These are phyloP conservation scores for Spisula solida DNA, from an alignment of 2,888 invertebrate genomes.

Conservation along the genomic window DNA sequence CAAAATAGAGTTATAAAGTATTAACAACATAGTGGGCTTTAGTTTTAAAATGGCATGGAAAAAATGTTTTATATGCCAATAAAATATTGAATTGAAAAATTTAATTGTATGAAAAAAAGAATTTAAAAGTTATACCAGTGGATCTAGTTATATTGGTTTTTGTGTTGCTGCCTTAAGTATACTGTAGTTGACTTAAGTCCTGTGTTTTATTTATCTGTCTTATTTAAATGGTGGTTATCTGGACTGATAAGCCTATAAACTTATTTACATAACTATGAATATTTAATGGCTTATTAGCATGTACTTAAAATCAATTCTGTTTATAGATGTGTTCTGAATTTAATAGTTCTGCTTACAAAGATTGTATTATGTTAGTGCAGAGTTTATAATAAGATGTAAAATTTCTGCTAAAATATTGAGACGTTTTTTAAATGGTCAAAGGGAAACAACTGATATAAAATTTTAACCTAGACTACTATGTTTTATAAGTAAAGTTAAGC, in stretches of 20 bases:
- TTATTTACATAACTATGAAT: slow-evolving; percentile 4
- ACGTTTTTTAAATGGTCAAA: neutral
- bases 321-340: neutral
- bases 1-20: no score
- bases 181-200: neutral
- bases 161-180: neutral
- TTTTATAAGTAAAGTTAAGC: neutral
- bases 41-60: no score
- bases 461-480: neutral
- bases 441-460: neutral
- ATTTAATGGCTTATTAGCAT: neutral
- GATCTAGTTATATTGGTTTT: no score
- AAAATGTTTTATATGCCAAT: no score
- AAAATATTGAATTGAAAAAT: no score
- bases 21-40: no score
- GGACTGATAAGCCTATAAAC: neutral
- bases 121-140: no score
- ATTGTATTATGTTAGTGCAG: no score
- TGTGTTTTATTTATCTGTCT: neutral
- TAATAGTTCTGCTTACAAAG: neutral
- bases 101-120: no score
- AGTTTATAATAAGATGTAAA: no score
- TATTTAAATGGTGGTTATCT: neutral
- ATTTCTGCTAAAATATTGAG: neutral
- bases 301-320: neutral